phyloP scores from a whole-genome alignment of 2,797 vertebrate genomes.

The Eremophila alpestris region DNA sequence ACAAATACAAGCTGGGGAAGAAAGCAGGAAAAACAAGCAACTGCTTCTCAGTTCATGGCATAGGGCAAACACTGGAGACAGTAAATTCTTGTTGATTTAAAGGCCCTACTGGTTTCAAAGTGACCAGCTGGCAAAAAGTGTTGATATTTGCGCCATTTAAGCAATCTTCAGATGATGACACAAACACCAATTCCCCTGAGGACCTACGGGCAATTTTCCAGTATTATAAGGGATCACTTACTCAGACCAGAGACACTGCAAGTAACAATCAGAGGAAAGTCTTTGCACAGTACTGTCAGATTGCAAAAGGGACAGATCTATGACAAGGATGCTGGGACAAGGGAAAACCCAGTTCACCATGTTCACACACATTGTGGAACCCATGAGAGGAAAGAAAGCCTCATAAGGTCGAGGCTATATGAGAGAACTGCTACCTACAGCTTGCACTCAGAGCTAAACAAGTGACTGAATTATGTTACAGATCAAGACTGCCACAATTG shows the following conservation, averaged over 20 bases:
- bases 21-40: neutral
- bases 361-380: neutral
- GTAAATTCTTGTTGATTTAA: neutral
- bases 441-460: neutral
- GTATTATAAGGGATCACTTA: neutral
- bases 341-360: neutral
- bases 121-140: neutral
- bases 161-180: neutral
- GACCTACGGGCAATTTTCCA: neutral
- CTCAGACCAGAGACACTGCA: neutral
- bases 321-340: neutral
- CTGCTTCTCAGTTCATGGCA: neutral
- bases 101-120: neutral
- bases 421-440: neutral
- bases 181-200: neutral
- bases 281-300: neutral
- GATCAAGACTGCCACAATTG: accelerated
- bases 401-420: neutral
- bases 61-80: neutral
- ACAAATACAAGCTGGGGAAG: neutral
- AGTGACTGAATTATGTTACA: neutral
- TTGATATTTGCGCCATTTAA: conserved; percentile 15
- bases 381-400: neutral
- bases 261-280: neutral
- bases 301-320: neutral